phyloP scores from a whole-genome alignment of 1,140 invertebrate species.

The Hestina assimilis region DNA sequence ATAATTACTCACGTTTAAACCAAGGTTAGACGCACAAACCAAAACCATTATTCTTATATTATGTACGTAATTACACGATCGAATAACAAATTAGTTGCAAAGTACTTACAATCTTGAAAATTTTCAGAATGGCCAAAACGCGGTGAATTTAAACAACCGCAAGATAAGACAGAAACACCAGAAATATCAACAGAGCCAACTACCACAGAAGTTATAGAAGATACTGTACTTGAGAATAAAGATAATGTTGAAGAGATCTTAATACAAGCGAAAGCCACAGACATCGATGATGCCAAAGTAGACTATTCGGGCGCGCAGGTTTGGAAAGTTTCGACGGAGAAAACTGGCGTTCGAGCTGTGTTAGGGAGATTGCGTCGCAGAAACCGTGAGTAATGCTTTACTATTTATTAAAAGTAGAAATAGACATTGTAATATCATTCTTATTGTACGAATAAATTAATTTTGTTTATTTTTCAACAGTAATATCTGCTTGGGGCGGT shows the following conservation, averaged over 20 bases:
- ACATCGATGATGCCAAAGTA: slow-evolving; percentile 45
- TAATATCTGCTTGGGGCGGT: slow-evolving; percentile 84
- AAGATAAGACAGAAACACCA: slow-evolving; percentile 27
- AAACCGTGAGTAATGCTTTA: slow-evolving; percentile 49
- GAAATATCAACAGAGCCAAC: slow-evolving; percentile 21
- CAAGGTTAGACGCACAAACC: not conserved
- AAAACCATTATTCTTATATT: not conserved
- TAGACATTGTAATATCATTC: not conserved
- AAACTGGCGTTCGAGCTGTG: slow-evolving; percentile 49
- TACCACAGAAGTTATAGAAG: slow-evolving; percentile 22
- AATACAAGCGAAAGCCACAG: slow-evolving; percentile 19
- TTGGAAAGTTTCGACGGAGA: slow-evolving; percentile 77
- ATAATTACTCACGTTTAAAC: slow-evolving; percentile 10
- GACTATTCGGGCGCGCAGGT: slow-evolving; percentile 79
- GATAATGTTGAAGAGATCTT: slow-evolving; percentile 32
- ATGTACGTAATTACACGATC: too few species aligned
- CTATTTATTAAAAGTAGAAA: not conserved
- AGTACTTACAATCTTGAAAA: not conserved
- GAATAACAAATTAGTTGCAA: too few species aligned
- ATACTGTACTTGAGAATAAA: slow-evolving; percentile 10
- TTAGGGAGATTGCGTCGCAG: slow-evolving; percentile 50
- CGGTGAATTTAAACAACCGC: slow-evolving; percentile 54
- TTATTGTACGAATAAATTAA: not conserved
- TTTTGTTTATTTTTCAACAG: slow-evolving; percentile 57
- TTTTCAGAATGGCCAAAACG: slow-evolving; percentile 60